Base-by-base conservation (phyloP, 2,888 invertebrate genomes). In the Eledone cirrhosa region DNA sequence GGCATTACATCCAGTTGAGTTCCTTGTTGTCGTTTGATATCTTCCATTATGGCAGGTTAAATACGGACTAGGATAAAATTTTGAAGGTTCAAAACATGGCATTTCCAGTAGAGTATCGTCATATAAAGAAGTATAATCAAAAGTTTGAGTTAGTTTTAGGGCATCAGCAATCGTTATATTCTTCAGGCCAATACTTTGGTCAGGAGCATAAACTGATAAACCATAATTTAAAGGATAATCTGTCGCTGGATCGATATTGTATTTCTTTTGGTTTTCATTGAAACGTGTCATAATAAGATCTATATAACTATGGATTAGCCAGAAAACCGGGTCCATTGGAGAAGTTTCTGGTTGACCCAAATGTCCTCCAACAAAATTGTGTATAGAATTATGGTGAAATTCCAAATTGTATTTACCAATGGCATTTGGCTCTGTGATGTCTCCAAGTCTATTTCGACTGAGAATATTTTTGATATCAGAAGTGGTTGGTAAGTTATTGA, bases 341-440 rank as follows among this genome's bases (percentile, higher is more conserved):
- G 87, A 85, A 0, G 86, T 86, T 69, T 86, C 85, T 53, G 87
- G 82, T 13, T 81, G 80, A n/a, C 78, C 83, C 86, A 88, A 86
- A 27, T 85, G 83, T 0, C 88, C 86, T 0, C 88, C 88, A 11
- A 87, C 82, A 81, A 82, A 87, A n/a, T 85, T 76, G 80, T 88
- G 88, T 22, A 86, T 84, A 31, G 84, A 85, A n/a, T 84, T 86
- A 47, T 87, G 87, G n/a, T 85, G 84, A 48, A 87, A 84, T 78
- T 88, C 88, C 31, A 88, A 80, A 78, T 86, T 85, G 31, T 82
- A 82, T 65, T 84, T 84, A n/a, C n/a, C n/a, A n/a, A n/a, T n/a
- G n/a, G n/a, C n/a, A n/a, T n/a, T n/a, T n/a, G n/a, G n/a, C n/a
- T n/a, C n/a, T n/a, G n/a, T n/a, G n/a, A n/a, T n/a, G n/a, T n/a